phyloP scores from a whole-genome alignment of 23 tunicate species.

The Pegea sp. region DNA sequence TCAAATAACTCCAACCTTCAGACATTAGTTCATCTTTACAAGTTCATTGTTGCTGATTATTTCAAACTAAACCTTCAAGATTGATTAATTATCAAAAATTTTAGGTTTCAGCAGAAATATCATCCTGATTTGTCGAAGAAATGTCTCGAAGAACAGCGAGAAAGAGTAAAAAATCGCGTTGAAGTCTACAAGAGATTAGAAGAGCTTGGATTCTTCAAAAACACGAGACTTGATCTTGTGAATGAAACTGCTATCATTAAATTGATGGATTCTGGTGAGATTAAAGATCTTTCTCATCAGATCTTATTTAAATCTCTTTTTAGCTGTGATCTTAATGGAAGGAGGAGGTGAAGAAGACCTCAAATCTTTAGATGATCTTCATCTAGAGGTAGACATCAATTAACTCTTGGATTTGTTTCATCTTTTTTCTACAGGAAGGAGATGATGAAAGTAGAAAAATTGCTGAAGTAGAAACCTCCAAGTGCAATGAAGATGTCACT shows the following conservation, averaged over 20 bases:
- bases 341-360: constrained; percentile 71
- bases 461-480: too few relatives aligned
- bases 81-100: too few relatives aligned
- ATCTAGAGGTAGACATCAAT: too few relatives aligned
- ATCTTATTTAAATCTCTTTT: too few relatives aligned
- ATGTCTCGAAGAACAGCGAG: constrained; percentile 37
- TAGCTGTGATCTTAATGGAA: constrained; percentile 94
- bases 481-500: too few relatives aligned
- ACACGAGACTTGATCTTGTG: constrained; percentile 31
- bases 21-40: too few relatives aligned
- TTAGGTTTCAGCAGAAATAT: constrained; percentile 94
- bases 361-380: constrained; percentile 20
- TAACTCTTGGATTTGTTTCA: constrained; percentile 1
- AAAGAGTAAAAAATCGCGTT: constrained; percentile 42
- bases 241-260: constrained; percentile 57
- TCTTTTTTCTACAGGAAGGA: not conserved
- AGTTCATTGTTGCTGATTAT: too few relatives aligned
- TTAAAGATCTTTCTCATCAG: not conserved
- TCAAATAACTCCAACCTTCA: too few relatives aligned
- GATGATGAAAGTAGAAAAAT: too few relatives aligned
- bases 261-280: constrained; percentile 57
- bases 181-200: constrained; percentile 40
- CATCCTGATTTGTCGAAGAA: constrained; percentile 82
- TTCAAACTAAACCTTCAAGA: too few relatives aligned
- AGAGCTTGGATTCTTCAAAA: constrained; percentile 27